A percentile compares a stretch with the other conserved stretches of the same genome.
Conservation (phyloP, 2,888 invertebrate genomes). For the Cetonia aurata region DNA sequence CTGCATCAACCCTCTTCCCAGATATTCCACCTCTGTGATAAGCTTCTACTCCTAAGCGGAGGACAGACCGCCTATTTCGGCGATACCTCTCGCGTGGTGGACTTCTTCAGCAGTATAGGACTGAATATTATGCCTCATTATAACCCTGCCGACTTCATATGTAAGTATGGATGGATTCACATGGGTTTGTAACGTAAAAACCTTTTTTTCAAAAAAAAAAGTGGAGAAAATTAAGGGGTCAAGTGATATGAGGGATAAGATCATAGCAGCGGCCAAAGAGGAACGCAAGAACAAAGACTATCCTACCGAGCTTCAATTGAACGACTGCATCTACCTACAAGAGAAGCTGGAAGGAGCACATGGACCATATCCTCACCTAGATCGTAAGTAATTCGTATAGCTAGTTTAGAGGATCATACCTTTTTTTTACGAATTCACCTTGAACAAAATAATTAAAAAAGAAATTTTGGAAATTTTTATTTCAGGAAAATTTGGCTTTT, state of each 20-base stretch:
- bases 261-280: slow-evolving; percentile 75
- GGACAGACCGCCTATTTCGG: slow-evolving; percentile 85
- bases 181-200: neutral
- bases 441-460: too few relatives aligned
- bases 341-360: slow-evolving; percentile 61
- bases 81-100: slow-evolving; percentile 77
- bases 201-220: slow-evolving; percentile 62
- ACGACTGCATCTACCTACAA: slow-evolving; percentile 61
- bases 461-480: too few relatives aligned
- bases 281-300: slow-evolving; percentile 72
- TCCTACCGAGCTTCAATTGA: slow-evolving; percentile 69
- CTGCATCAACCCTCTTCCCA: slow-evolving; percentile 88
- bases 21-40: slow-evolving; percentile 87
- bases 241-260: slow-evolving; percentile 75
- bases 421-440: too few relatives aligned
- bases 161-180: slow-evolving; percentile 70
- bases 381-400: slow-evolving; percentile 58
- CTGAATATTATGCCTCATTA: slow-evolving; percentile 81
- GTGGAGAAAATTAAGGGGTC: slow-evolving; percentile 83
- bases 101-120: slow-evolving; percentile 79
- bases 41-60: slow-evolving; percentile 76
- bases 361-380: slow-evolving; percentile 62
- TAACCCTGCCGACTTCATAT: slow-evolving; percentile 87
- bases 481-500: too few relatives aligned
- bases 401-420: neutral